Evolutionary conservation across 2,113 vertebrate species (phyloP), one percentile per base, ranked within the genome.

Genomic region (Lasiurus borealis): DNA sequence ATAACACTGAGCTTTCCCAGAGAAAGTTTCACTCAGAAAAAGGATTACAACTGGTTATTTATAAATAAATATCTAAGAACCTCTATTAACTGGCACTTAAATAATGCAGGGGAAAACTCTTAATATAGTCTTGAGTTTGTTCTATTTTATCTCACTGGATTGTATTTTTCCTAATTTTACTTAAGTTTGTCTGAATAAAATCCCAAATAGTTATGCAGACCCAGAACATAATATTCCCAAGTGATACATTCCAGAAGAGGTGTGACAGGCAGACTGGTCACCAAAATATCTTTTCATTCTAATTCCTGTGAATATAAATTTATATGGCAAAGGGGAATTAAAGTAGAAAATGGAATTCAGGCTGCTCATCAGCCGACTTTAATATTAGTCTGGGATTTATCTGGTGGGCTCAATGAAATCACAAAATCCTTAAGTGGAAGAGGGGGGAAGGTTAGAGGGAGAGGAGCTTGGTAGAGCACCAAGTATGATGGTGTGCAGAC

Each of bases 91-190:
- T 52, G 64, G 27, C 34, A 69, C 50, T 66, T 80, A 91, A 93
- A 48, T 69, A 69, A 18, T 29, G 1, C 34, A 62, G 13, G 50
- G 18, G 9, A 85, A 75, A 92, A 86, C 40, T 84, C 34, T 62
- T 62, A 62, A 19, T 40, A 59, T 8, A 76, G 23, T 48, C 3
- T 54, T 54, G 6, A 68, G n/a, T 40, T 84, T 21, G 1, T 57
- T 73, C 19, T n/a, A 14, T 59, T 64, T 44, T 59, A 15, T 6
- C 36, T 34, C 15, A 54, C 3, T 46, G 23, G 5, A 54, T 19
- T 31, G 46, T n/a, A 54, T 44, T 92, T 85, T 54, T 71, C 34
- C n/a, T 87, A 34, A 78, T 72, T 52, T 85, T 77, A 88, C n/a
- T 72, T 78, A 91, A 66, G 46, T n/a, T 82, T 13, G 4, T 90